These are phyloP conservation scores for Drosophila asahinai DNA, from an alignment of 1,140 invertebrate genomes.

Conservation along the genomic window DNA sequence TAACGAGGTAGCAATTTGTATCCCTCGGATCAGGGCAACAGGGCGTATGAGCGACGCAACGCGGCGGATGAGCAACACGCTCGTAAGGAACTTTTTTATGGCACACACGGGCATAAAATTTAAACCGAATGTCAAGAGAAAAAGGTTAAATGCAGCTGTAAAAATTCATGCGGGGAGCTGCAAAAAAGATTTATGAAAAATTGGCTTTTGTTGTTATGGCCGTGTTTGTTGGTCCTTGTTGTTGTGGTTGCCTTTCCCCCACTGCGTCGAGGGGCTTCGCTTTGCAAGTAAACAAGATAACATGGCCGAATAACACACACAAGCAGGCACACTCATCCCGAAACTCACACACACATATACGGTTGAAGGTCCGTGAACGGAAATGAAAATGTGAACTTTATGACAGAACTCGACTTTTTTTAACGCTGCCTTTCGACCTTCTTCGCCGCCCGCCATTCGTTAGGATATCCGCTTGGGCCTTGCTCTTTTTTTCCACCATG, in stretches of 20 bases:
- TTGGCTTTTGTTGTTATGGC: conserved; percentile 72
- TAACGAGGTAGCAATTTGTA: conserved; percentile 78
- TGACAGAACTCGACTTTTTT: conserved; percentile 54
- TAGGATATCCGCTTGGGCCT: conserved; percentile 39
- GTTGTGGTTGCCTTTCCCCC: conserved; percentile 11
- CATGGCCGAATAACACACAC: conserved; percentile 28
- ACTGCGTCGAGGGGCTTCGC: conserved; percentile 60
- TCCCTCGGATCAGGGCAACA: conserved; percentile 46
- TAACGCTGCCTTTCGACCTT: conserved; percentile 31
- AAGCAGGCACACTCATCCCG: conserved; percentile 4
- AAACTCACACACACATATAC: conserved; percentile 20
- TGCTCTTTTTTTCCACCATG: conserved; percentile 5
- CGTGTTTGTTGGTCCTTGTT: conserved; percentile 23
- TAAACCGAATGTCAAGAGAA: conserved; percentile 68
- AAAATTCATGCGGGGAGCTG: conserved; percentile 46
- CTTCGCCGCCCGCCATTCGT: conserved; percentile 21
- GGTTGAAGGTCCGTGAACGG: conserved; percentile 40
- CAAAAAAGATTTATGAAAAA: conserved; percentile 77
- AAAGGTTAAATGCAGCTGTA: conserved; percentile 80
- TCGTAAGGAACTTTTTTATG: conserved; percentile 66
- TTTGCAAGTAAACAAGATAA: conserved; percentile 70
- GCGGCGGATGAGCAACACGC: conserved; percentile 63
- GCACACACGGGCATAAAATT: conserved; percentile 72
- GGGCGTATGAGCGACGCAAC: conserved; percentile 67
- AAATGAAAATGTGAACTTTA: conserved; percentile 79